Evolutionary conservation across 2,797 vertebrate species (phyloP).

Genomic region (Crocidura indochinensis): DNA sequence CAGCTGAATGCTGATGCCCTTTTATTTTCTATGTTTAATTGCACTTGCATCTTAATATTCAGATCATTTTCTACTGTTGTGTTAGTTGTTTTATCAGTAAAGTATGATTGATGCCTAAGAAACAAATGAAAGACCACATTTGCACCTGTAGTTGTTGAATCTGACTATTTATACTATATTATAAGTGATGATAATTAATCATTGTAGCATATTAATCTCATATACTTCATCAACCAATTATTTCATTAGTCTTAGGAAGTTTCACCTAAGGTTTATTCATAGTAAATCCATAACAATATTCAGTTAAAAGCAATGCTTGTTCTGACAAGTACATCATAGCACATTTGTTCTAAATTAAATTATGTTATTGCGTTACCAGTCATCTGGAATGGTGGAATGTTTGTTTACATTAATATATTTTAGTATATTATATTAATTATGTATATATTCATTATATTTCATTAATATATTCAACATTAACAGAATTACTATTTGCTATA

Average conservation of each 20-base stretch:
- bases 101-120: slow-evolving; percentile 41
- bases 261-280: slow-evolving; percentile 30
- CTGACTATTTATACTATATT: slow-evolving; percentile 8
- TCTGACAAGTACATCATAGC: slow-evolving; percentile 50
- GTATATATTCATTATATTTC: too few relatives aligned
- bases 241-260: slow-evolving; percentile 31
- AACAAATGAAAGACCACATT: slow-evolving; percentile 1
- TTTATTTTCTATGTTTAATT: too few relatives aligned
- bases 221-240: slow-evolving; percentile 13
- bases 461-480: background rate
- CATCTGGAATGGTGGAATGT: background rate
- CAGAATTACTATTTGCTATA: background rate
- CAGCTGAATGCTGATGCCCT: background rate
- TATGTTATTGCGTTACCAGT: slow-evolving; percentile 26
- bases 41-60: slow-evolving; percentile 4
- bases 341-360: slow-evolving; percentile 12
- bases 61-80: background rate
- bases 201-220: slow-evolving; percentile 28
- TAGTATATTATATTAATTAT: background rate
- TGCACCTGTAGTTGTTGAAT: background rate
- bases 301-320: slow-evolving; percentile 10
- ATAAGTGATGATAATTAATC: slow-evolving; percentile 23
- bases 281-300: slow-evolving; percentile 20
- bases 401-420: slow-evolving; percentile 28
- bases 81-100: slow-evolving; percentile 3